A percentile compares a stretch with the other conserved stretches of the same genome.
Conservation (phyloP, 1,140 invertebrate genomes). For the Teleogryllus occipitalis region DNA sequence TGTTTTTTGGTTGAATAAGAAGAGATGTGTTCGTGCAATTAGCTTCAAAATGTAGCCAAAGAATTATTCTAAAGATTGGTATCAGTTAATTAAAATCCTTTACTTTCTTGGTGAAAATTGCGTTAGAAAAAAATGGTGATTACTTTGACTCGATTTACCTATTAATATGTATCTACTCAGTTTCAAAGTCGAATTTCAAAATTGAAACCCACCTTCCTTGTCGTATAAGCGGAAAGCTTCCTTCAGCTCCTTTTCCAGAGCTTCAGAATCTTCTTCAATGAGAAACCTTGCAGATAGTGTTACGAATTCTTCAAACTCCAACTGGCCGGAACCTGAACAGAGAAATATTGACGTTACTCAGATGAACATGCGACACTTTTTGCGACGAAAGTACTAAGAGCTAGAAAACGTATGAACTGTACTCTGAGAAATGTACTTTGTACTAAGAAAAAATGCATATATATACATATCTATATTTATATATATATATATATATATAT, state of each 20-base stretch:
- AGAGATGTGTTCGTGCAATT: too few species aligned
- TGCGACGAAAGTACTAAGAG: too few species aligned
- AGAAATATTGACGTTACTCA: background rate
- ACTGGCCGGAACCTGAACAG: constrained; percentile 66
- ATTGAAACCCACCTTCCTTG: constrained; percentile 55
- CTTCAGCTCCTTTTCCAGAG: constrained; percentile 72
- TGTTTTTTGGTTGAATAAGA: too few species aligned
- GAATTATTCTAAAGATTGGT: too few species aligned
- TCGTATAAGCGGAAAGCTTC: constrained; percentile 87
- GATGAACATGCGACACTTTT: too few species aligned
- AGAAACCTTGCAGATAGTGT: constrained; percentile 74
- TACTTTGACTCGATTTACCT: background rate
- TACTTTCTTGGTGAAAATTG: background rate
- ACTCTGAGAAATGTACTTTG: too few species aligned
- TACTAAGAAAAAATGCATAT: too few species aligned
- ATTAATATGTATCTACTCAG: background rate
- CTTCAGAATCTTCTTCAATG: constrained; percentile 74
- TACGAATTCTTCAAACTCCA: constrained; percentile 89
- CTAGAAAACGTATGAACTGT: too few species aligned
- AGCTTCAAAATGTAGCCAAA: too few species aligned
- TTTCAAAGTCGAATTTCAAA: background rate
- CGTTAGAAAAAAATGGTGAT: too few species aligned
- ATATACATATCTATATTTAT: too few species aligned
- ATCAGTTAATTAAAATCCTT: background rate
- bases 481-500: too few species aligned